Evolutionary conservation across 2,113 vertebrate genomes (phyloP), one percentile per base, ranked within the genome.

Genomic region (Psettodes erumei): DNA sequence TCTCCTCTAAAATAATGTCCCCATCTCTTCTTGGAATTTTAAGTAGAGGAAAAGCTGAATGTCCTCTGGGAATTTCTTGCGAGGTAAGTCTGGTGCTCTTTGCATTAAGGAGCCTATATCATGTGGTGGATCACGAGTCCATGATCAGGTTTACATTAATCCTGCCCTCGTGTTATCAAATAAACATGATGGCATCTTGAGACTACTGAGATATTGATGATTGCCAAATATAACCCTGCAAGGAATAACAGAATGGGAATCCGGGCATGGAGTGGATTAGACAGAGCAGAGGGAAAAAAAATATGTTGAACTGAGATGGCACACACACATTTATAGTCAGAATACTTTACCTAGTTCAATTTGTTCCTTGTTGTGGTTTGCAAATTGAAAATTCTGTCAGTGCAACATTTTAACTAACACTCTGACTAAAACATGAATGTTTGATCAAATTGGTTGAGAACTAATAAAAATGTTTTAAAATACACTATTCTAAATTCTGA

Each of bases 111-210:
- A 76, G 23, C 37, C 33, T 48, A 65, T 54, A 32, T 42, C 19
- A 45, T 43, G 66, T 55, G 10, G 19, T 30, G 30, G 18, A 27
- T 27, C 3, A 32, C 55, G 28, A 69, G 65, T 71, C 30, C 25
- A 69, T 54, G 59, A 43, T 70, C 33, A 25, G 63, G 27, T 45
- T 55, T 71, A 71, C 18, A 71, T 81, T 63, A 71, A 59, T 62
- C 11, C 2, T 32, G 45, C 19, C 37, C 64, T 35, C 33, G 45
- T 6, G 8, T 27, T 74, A 72, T 81, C 32, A 83, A 86, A 65
- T 58, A 88, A 81, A 79, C 56, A 81, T 62, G 28, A 70, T 15
- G 18, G 71, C 74, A 71, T 65, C 50, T 66, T 47, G 18, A 69
- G 38, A 54, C 60, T 51, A 16, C 33, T 53, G 15, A 45, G 42